phyloP scores from a whole-genome alignment of 2,113 vertebrate species.

The Clarias macrocephalus region DNA sequence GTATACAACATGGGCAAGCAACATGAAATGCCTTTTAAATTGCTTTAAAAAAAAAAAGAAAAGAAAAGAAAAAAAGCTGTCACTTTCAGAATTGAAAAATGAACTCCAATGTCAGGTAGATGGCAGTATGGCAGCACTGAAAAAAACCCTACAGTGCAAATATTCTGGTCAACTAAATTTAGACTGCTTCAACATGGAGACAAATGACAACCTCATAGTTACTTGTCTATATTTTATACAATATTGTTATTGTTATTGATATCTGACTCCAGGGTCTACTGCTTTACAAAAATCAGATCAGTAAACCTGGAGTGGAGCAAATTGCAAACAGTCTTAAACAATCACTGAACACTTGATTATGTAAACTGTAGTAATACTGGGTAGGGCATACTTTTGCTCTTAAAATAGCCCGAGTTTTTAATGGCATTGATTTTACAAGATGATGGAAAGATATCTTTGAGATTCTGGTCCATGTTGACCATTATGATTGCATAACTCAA shows the following conservation, averaged over 20 bases:
- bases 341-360: background rate
- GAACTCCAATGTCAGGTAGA: background rate
- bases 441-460: background rate
- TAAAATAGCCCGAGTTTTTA: background rate
- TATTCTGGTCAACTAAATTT: background rate
- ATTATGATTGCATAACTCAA: background rate
- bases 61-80: too few species aligned
- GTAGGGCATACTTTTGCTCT: background rate
- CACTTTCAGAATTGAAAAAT: background rate
- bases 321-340: background rate
- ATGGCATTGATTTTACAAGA: background rate
- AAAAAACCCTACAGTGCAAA: background rate
- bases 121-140: conserved; percentile 25
- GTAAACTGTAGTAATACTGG: background rate
- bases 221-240: background rate
- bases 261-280: background rate
- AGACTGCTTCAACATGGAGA: too few species aligned
- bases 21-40: background rate
- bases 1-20: background rate
- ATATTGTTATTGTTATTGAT: too few species aligned
- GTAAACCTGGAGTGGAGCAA: background rate
- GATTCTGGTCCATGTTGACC: background rate
- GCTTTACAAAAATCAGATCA: background rate
- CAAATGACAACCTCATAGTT: too few species aligned
- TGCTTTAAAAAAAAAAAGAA: background rate